Evolutionary conservation across 2,797 vertebrate genomes (phyloP).

Genomic region (Acomys russatus): DNA sequence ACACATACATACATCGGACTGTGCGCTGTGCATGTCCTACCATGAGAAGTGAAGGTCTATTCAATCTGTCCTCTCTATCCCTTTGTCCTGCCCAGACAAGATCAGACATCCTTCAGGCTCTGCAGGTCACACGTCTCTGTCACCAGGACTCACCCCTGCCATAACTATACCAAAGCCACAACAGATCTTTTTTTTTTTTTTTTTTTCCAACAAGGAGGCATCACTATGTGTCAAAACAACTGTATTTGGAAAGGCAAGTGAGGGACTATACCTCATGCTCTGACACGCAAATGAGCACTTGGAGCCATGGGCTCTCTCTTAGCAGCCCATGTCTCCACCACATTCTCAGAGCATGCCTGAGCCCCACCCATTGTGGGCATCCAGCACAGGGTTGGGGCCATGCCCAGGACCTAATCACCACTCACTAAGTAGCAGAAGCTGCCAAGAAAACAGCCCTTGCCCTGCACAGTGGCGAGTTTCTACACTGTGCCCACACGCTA

Average conservation of each 20-base stretch:
- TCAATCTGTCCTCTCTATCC: accelerated
- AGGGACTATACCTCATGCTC: background rate
- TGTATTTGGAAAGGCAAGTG: slow-evolving; percentile 29
- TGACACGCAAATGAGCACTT: accelerated
- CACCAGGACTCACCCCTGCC: background rate
- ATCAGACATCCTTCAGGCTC: background rate
- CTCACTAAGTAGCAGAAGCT: background rate
- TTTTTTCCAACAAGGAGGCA: too few species aligned
- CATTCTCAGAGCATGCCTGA: background rate
- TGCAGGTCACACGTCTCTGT: background rate
- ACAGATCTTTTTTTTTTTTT: too few species aligned
- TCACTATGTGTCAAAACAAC: background rate
- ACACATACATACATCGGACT: accelerated
- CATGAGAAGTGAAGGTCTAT: background rate
- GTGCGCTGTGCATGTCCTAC: background rate
- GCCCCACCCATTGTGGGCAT: background rate
- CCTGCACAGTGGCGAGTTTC: background rate
- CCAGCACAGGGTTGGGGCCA: background rate
- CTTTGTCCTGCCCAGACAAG: background rate
- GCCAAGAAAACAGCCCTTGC: background rate
- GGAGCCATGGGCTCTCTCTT: background rate
- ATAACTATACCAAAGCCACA: background rate
- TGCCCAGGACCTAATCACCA: background rate
- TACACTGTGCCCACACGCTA: background rate
- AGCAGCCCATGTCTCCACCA: background rate